Evolutionary conservation across 1,140 invertebrate genomes (phyloP).

Genomic region (Hydropsyche tenuis): DNA sequence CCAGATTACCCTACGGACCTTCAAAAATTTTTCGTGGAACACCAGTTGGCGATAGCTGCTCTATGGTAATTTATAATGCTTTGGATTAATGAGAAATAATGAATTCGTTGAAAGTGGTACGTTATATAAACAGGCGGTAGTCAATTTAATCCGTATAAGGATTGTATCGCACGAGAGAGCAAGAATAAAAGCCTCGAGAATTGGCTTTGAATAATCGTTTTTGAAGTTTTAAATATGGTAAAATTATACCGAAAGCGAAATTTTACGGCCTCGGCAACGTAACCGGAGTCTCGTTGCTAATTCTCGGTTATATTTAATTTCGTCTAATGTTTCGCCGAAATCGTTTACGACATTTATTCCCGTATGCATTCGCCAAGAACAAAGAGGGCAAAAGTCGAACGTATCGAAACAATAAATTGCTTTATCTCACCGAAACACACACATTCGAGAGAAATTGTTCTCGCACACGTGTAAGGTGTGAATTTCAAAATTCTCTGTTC

Average conservation of each 20-base stretch:
- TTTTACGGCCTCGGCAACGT: neutral
- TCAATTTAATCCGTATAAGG: too few species aligned
- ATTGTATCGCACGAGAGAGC: too few species aligned
- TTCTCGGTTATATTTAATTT: constrained; percentile 23
- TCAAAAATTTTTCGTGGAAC: too few species aligned
- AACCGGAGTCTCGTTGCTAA: constrained; percentile 16
- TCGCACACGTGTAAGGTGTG: too few species aligned
- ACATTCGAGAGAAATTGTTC: too few species aligned
- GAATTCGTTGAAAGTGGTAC: too few species aligned
- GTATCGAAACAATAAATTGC: constrained; percentile 5
- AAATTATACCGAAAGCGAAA: constrained; percentile 3
- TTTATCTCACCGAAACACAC: neutral
- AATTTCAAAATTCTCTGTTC: too few species aligned
- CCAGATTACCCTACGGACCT: too few species aligned
- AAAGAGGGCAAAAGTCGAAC: neutral
- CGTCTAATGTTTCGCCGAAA: constrained; percentile 16
- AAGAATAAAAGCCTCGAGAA: neutral
- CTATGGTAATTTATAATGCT: too few species aligned
- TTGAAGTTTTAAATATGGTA: constrained; percentile 12
- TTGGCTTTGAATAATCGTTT: constrained; percentile 1
- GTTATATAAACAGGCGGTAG: too few species aligned
- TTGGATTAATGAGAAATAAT: too few species aligned
- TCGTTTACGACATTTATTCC: constrained; percentile 22
- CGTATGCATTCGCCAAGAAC: constrained; percentile 5
- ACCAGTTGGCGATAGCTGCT: too few species aligned